phyloP scores from a whole-genome alignment of 2,113 vertebrate genomes.

The Gasterosteus aculeatus region DNA sequence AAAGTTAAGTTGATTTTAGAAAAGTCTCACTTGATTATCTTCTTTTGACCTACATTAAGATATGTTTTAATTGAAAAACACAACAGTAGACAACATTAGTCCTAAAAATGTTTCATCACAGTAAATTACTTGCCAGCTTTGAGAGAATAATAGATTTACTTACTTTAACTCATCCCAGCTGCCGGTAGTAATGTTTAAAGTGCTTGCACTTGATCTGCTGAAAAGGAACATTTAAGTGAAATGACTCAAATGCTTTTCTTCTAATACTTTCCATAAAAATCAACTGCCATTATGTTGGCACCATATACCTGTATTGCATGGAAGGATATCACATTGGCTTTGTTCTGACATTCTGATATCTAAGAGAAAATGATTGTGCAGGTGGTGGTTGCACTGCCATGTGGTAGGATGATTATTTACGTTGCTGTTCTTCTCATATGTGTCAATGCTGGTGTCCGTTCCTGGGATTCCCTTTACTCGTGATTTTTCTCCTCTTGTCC shows the following conservation, averaged over 20 bases:
- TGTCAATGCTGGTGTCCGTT: constrained; percentile 31
- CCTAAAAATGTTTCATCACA: not conserved
- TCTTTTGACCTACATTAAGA: not conserved
- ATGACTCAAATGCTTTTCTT: constrained; percentile 14
- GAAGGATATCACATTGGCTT: constrained; percentile 28
- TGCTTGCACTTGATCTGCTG: constrained; percentile 14
- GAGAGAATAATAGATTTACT: constrained; percentile 7
- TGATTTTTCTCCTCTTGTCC: constrained; percentile 31
- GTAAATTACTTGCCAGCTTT: not conserved
- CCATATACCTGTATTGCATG: not conserved
- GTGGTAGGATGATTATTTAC: not conserved
- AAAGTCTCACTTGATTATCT: not conserved
- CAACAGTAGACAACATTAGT: not conserved
- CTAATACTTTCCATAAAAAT: constrained; percentile 8
- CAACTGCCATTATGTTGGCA: constrained; percentile 29
- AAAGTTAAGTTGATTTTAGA: no score
- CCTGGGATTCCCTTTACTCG: constrained; percentile 26
- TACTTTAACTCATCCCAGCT: not conserved
- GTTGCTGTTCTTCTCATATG: constrained; percentile 2
- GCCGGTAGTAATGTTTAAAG: constrained; percentile 20
- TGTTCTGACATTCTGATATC: constrained; percentile 12
- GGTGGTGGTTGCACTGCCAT: not conserved
- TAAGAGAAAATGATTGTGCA: not conserved
- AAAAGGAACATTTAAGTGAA: constrained; percentile 22
- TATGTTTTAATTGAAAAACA: not conserved